These are phyloP conservation scores for Sphaerophoria taeniata DNA, from an alignment of 2,888 invertebrate species.

Conservation along the genomic window DNA sequence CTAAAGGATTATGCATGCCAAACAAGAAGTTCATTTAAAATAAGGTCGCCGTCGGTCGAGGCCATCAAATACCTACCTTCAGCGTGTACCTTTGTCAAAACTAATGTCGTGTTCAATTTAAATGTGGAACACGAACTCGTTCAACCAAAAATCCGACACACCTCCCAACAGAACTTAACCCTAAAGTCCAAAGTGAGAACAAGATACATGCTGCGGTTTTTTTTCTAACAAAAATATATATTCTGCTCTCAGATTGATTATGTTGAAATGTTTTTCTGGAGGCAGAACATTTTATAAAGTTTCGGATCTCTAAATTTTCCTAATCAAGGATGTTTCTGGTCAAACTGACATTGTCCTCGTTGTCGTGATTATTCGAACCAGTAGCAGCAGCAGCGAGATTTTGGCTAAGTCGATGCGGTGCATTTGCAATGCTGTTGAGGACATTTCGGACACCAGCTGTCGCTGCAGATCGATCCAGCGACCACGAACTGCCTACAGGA, in stretches of 20 bases:
- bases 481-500: conserved; percentile 77
- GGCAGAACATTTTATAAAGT: conserved; percentile 12
- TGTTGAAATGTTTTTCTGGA: conserved; percentile 1
- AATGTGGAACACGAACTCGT: conserved; percentile 24
- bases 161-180: conserved; percentile 1
- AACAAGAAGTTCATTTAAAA: not conserved
- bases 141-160: conserved; percentile 1
- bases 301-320: not conserved
- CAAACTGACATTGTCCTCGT: conserved; percentile 81
- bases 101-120: conserved; percentile 27
- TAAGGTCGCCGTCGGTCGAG: not conserved
- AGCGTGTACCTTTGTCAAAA: not conserved
- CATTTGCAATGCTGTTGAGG: conserved; percentile 79
- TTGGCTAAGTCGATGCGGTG: conserved; percentile 77
- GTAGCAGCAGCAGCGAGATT: conserved; percentile 36
- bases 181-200: conserved; percentile 23
- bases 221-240: not conserved
- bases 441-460: conserved; percentile 79
- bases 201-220: conserved; percentile 13
- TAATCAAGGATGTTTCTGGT: conserved; percentile 78
- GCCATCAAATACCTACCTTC: not conserved
- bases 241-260: conserved; percentile 15
- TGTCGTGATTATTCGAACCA: conserved; percentile 76
- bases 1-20: not conserved
- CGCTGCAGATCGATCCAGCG: conserved; percentile 77